These are phyloP conservation scores for Trididemnum clinides DNA, from an alignment of 23 tunicate species.

Conservation along the genomic window DNA sequence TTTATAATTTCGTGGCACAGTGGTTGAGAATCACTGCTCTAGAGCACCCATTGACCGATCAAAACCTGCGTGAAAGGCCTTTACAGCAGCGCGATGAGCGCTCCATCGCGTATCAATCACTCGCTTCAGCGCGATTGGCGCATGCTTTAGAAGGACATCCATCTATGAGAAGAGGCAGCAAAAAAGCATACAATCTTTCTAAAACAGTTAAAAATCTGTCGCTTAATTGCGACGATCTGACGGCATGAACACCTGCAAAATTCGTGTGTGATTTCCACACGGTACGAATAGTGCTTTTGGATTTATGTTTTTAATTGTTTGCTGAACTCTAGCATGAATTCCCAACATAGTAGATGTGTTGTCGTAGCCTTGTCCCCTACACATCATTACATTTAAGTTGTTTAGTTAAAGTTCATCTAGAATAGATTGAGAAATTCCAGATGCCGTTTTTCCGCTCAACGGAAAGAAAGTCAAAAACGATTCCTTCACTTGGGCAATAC, in stretches of 20 bases:
- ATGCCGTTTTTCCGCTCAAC: constrained; percentile 21
- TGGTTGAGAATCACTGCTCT: too few species aligned
- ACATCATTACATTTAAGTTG: constrained; percentile 14
- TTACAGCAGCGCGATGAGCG: constrained; percentile 16
- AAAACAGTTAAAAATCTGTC: constrained; percentile 9
- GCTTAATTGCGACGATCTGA: constrained; percentile 1
- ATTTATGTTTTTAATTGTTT: constrained; percentile 12
- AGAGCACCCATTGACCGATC: not conserved
- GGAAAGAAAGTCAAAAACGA: constrained; percentile 6
- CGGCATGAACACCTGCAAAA: constrained; percentile 16
- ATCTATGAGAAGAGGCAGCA: constrained; percentile 5
- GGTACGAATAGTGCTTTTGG: constrained; percentile 24
- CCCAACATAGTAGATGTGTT: constrained; percentile 3
- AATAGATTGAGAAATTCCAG: constrained; percentile 5
- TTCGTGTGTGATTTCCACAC: constrained; percentile 13
- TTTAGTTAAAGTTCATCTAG: constrained; percentile 1
- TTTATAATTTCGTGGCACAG: too few species aligned
- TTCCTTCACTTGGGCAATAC: constrained; percentile 24
- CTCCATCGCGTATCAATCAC: constrained; percentile 21
- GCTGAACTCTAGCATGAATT: constrained; percentile 17
- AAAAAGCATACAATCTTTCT: constrained; percentile 6
- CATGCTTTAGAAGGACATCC: constrained; percentile 9
- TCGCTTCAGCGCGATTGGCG: constrained; percentile 9
- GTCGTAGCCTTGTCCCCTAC: too few species aligned
- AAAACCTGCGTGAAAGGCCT: constrained; percentile 21